phyloP scores from a whole-genome alignment of 1,140 invertebrate species.

The Drosophila virilis region DNA sequence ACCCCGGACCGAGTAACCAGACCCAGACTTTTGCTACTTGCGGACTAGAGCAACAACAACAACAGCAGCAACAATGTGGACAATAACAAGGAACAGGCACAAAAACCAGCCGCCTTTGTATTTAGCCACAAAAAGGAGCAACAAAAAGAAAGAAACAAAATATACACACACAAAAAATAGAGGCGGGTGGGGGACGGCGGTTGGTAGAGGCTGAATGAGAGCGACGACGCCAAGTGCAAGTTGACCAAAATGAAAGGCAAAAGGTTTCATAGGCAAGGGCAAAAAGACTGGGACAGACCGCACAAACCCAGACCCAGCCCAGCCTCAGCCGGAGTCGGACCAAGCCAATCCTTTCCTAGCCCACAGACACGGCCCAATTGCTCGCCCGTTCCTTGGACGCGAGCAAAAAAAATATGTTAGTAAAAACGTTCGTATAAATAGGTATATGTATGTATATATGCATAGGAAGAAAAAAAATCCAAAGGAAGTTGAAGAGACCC shows the following conservation, averaged over 20 bases:
- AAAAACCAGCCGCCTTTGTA: slow-evolving; percentile 81
- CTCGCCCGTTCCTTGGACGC: slow-evolving; percentile 2
- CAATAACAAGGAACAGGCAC: slow-evolving; percentile 37
- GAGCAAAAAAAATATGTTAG: slow-evolving; percentile 37
- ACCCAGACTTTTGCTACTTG: slow-evolving; percentile 49
- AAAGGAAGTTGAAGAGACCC: slow-evolving; percentile 4
- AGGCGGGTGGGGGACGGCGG: background rate
- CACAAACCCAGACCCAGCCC: background rate
- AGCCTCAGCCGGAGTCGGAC: background rate
- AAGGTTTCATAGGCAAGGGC: slow-evolving; percentile 69
- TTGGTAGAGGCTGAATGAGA: slow-evolving; percentile 3
- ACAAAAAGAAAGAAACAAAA: slow-evolving; percentile 36
- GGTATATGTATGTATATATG: slow-evolving; percentile 32
- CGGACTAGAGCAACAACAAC: slow-evolving; percentile 35
- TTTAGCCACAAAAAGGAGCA: slow-evolving; percentile 69
- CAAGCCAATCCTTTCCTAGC: slow-evolving; percentile 14
- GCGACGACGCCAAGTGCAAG: slow-evolving; percentile 70
- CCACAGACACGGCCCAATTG: slow-evolving; percentile 2
- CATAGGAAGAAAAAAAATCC: background rate
- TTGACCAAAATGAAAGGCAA: slow-evolving; percentile 76
- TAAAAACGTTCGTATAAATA: slow-evolving; percentile 33
- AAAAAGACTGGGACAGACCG: slow-evolving; percentile 50
- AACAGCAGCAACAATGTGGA: slow-evolving; percentile 22
- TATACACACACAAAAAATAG: slow-evolving; percentile 6
- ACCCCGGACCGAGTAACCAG: slow-evolving; percentile 5